Conservation (phyloP, 2,113 vertebrate species). For the Heloderma charlesbogerti region DNA sequence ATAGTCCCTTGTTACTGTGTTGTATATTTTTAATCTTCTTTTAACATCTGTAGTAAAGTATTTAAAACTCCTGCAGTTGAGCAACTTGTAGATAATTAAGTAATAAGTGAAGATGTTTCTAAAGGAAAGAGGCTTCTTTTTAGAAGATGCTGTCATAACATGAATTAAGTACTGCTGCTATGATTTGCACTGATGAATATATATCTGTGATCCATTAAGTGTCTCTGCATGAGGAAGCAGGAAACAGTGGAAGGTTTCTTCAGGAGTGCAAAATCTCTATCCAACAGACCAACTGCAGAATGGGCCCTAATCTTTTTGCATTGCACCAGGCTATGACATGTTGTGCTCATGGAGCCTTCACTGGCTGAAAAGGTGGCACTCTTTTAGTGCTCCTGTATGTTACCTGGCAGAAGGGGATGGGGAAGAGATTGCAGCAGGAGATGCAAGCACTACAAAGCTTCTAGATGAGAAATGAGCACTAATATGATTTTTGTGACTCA, state of each 20-base stretch:
- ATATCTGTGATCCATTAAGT: constrained; percentile 28
- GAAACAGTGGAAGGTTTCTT: not conserved
- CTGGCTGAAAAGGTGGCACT: not conserved
- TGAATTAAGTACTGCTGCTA: constrained; percentile 66
- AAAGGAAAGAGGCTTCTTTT: constrained; percentile 78
- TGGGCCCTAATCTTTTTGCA: not conserved
- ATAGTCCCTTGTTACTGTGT: constrained; percentile 97
- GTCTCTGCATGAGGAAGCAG: not conserved
- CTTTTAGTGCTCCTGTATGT: not conserved
- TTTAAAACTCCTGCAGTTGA: constrained; percentile 86
- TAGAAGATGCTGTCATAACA: constrained; percentile 72
- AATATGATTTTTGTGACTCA: constrained; percentile 31
- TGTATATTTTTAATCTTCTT: constrained; percentile 98
- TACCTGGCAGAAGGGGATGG: not conserved
- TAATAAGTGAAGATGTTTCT: constrained; percentile 84
- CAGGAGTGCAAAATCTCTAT: not conserved
- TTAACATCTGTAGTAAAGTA: constrained; percentile 95
- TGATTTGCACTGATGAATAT: constrained; percentile 66
- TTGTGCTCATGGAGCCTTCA: too few species aligned
- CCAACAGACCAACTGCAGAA: too few species aligned
- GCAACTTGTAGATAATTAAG: constrained; percentile 88
- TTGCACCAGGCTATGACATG: not conserved
- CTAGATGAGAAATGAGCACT: not conserved
- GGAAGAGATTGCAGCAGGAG: not conserved
- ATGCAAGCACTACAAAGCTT: not conserved